Conservation (phyloP, 2,113 vertebrate species). For the Chauna torquata region DNA sequence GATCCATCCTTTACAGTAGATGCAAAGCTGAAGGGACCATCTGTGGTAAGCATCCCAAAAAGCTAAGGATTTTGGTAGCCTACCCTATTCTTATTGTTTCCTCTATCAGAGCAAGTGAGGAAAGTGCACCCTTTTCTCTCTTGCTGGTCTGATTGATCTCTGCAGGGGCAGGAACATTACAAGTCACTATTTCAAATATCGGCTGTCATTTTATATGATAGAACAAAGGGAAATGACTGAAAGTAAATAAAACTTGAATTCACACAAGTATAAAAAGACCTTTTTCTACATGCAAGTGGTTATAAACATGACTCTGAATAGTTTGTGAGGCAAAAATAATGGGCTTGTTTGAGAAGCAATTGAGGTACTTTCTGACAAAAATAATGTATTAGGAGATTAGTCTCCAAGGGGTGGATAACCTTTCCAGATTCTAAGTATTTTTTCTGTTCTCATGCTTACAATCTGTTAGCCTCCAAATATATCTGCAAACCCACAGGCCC, state of each 20-base stretch:
- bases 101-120: neutral
- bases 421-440: conserved; percentile 72
- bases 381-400: conserved; percentile 73
- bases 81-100: neutral
- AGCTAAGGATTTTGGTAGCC: neutral
- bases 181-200: conserved; percentile 29
- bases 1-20: neutral
- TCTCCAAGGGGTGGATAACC: conserved; percentile 66
- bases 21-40: neutral
- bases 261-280: conserved; percentile 43
- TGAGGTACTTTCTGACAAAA: conserved; percentile 69
- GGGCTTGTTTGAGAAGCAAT: conserved; percentile 68
- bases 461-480: conserved; percentile 67
- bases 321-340: conserved; percentile 63
- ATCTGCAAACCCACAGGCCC: conserved; percentile 65
- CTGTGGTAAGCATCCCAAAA: neutral
- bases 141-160: neutral
- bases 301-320: conserved; percentile 70
- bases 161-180: neutral
- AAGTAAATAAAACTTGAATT: conserved; percentile 66
- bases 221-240: conserved; percentile 43
- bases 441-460: conserved; percentile 61
- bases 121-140: neutral
- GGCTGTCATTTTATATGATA: conserved; percentile 26
- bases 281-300: conserved; percentile 58